phyloP scores from a whole-genome alignment of 2,888 invertebrate species.

The Lydus trimaculatus region DNA sequence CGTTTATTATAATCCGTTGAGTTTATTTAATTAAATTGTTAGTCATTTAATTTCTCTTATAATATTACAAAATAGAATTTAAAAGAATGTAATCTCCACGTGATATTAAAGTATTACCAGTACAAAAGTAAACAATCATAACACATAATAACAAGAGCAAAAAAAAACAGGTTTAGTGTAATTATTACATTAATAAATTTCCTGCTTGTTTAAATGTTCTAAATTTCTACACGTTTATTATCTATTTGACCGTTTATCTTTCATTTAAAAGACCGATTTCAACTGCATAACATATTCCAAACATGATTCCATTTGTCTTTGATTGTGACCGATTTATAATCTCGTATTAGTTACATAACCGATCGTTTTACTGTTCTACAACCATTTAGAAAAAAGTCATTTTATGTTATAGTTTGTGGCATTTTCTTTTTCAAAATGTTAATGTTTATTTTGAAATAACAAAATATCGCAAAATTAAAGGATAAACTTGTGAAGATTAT shows the following conservation, averaged over 20 bases:
- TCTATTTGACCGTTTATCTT: neutral
- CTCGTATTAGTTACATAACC: conserved; percentile 4
- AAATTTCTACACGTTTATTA: neutral
- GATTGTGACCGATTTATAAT: conserved; percentile 8
- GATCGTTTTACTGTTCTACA: conserved; percentile 8
- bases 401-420: neutral
- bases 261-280: neutral
- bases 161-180: too few species aligned
- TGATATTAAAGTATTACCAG: too few species aligned
- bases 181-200: neutral
- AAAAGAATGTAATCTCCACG: too few species aligned
- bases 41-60: too few species aligned
- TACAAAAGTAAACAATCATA: too few species aligned
- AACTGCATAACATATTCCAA: conserved; percentile 4
- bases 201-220: neutral
- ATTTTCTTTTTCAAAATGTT: conserved; percentile 4
- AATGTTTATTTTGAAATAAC: neutral
- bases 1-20: too few species aligned
- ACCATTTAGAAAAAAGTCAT: neutral
- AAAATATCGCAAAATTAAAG: too few species aligned
- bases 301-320: conserved; percentile 10
- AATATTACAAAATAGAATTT: too few species aligned
- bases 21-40: too few species aligned
- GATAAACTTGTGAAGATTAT: too few species aligned
- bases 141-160: too few species aligned